These are phyloP conservation scores for Coturnix japonica DNA, from an alignment of 2,113 vertebrate species.

Conservation along the genomic window DNA sequence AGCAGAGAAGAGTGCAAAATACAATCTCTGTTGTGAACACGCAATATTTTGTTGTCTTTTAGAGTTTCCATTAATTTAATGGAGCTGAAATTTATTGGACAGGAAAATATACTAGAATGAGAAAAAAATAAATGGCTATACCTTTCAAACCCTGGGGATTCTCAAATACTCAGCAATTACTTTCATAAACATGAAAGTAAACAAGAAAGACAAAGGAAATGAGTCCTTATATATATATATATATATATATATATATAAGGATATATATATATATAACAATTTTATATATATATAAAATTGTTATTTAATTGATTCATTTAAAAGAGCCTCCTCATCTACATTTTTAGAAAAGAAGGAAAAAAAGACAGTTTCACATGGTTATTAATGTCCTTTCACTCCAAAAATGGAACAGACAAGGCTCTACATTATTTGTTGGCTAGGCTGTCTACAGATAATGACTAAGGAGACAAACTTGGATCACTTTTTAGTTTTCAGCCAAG, in stretches of 20 bases:
- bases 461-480: background rate
- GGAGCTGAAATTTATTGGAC: background rate
- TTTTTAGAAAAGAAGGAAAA: background rate
- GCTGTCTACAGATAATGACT: background rate
- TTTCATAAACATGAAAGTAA: background rate
- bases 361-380: background rate
- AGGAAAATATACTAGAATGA: background rate
- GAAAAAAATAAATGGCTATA: background rate
- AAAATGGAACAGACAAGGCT: background rate
- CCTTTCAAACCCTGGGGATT: background rate
- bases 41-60: background rate
- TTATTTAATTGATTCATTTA: background rate
- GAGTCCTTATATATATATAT: too few relatives aligned
- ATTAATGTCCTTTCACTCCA: background rate
- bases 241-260: too few relatives aligned
- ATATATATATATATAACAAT: too few relatives aligned
- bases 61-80: background rate
- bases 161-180: background rate
- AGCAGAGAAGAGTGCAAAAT: too few relatives aligned
- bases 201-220: background rate
- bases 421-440: background rate
- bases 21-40: accelerated
- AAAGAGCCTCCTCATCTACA: background rate
- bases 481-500: background rate
- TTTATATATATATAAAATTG: too few relatives aligned